phyloP scores from a whole-genome alignment of 92 coral and sea anemone genomes.

The Meandrina meandrites region DNA sequence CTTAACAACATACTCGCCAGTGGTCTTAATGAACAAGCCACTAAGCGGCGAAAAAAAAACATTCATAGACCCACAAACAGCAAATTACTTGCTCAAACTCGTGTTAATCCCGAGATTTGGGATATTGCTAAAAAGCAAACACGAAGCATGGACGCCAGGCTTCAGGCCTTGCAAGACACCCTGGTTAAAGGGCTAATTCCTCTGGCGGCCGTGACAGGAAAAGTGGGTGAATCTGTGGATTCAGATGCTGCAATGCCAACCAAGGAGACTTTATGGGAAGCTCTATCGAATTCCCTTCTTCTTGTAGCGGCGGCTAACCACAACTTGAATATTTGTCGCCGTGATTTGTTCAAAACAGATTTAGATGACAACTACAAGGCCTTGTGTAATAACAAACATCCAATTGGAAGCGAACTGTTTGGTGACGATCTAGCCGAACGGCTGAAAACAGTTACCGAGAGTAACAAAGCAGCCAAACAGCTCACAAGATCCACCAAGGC shows the following conservation, averaged over 20 bases:
- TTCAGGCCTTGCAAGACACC: constrained; percentile 44
- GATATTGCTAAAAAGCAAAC: constrained; percentile 58
- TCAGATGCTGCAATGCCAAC: constrained; percentile 32
- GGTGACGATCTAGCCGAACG: constrained; percentile 38
- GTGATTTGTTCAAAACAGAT: constrained; percentile 59
- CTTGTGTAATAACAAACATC: constrained; percentile 28
- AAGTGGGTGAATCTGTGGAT: constrained; percentile 52
- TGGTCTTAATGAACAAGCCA: constrained; percentile 49
- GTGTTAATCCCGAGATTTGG: constrained; percentile 62
- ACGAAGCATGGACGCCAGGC: constrained; percentile 53
- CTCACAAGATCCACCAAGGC: constrained; percentile 29
- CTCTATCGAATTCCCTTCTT: constrained; percentile 43
- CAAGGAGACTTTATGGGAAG: constrained; percentile 43
- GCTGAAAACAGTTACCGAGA: constrained; percentile 46
- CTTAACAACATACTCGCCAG: constrained; percentile 52
- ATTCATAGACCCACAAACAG: constrained; percentile 51
- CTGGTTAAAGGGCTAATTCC: constrained; percentile 41
- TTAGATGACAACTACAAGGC: constrained; percentile 51
- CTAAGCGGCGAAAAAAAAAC: constrained; percentile 35
- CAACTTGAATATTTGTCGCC: constrained; percentile 45
- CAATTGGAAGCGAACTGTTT: constrained; percentile 34
- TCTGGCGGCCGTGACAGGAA: constrained; percentile 42
- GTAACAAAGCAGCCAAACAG: constrained; percentile 54
- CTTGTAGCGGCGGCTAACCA: constrained; percentile 40
- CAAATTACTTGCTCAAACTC: constrained; percentile 36